Conservation (phyloP, 1,140 invertebrate species). For the Eufriesea mexicana region DNA sequence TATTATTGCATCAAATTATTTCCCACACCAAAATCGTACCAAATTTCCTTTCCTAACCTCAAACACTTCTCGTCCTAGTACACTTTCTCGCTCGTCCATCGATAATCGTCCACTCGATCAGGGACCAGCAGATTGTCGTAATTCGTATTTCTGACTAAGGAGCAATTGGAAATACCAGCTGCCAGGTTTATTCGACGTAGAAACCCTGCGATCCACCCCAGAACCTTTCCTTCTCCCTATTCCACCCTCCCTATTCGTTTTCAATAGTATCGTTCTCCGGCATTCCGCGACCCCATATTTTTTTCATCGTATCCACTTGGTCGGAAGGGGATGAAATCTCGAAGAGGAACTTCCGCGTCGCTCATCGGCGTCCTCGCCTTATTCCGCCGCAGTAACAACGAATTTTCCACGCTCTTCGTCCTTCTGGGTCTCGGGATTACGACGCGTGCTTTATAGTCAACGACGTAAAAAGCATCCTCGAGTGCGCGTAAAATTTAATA, state of each 20-base stretch:
- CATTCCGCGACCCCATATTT: constrained; percentile 19
- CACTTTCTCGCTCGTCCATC: too few species aligned
- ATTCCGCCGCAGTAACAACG: not conserved
- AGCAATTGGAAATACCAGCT: not conserved
- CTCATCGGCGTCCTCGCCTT: not conserved
- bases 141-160: not conserved
- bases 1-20: too few species aligned
- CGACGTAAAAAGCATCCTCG: too few species aligned
- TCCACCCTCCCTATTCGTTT: constrained; percentile 23
- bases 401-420: not conserved
- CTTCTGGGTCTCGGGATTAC: not conserved
- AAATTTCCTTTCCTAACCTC: too few species aligned
- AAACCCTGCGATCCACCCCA: not conserved
- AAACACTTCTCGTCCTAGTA: too few species aligned
- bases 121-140: too few species aligned
- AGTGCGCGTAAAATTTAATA: too few species aligned
- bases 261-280: constrained; percentile 30
- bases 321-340: constrained; percentile 28
- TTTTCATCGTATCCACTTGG: constrained; percentile 23
- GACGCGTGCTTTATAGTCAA: too few species aligned
- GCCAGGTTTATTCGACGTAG: not conserved
- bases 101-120: too few species aligned
- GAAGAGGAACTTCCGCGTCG: constrained; percentile 13
- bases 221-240: not conserved
- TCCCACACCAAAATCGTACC: too few species aligned